Conservation (phyloP, 2,888 invertebrate genomes). For the Drosophila differens region DNA sequence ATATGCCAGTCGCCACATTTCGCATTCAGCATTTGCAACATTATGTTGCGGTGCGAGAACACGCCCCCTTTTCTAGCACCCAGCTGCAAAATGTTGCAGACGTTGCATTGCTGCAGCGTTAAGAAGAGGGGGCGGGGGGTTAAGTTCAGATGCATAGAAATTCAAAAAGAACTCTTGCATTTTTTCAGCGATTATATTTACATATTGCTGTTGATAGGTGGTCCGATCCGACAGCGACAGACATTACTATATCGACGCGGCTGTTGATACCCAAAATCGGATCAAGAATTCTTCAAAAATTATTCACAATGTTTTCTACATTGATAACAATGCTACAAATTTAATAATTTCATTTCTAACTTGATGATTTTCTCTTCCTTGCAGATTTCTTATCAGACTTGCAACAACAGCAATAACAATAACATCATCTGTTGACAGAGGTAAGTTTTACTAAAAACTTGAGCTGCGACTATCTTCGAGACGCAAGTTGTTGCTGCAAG, state of each 20-base stretch:
- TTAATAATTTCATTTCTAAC: background rate
- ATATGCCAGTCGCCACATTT: slow-evolving; percentile 10
- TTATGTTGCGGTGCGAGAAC: slow-evolving; percentile 27
- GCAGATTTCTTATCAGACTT: slow-evolving; percentile 4
- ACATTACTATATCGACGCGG: background rate
- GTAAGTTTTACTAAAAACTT: slow-evolving; percentile 18
- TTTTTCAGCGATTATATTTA: background rate
- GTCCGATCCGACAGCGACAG: background rate
- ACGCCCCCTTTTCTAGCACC: background rate
- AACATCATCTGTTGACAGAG: slow-evolving; percentile 16
- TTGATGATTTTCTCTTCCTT: background rate
- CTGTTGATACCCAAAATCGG: background rate
- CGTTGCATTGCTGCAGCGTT: slow-evolving; percentile 4
- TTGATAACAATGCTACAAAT: background rate
- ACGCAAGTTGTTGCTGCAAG: background rate
- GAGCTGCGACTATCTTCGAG: background rate
- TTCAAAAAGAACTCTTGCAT: background rate
- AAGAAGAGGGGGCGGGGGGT: background rate
- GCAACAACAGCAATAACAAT: background rate
- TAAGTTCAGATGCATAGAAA: slow-evolving; percentile 9
- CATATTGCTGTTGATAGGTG: background rate
- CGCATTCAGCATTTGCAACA: slow-evolving; percentile 30
- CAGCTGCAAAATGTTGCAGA: slow-evolving; percentile 13
- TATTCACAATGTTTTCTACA: background rate
- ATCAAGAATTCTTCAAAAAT: background rate